Conservation (phyloP, 2,797 vertebrate species). For the Naso thynnoides region DNA sequence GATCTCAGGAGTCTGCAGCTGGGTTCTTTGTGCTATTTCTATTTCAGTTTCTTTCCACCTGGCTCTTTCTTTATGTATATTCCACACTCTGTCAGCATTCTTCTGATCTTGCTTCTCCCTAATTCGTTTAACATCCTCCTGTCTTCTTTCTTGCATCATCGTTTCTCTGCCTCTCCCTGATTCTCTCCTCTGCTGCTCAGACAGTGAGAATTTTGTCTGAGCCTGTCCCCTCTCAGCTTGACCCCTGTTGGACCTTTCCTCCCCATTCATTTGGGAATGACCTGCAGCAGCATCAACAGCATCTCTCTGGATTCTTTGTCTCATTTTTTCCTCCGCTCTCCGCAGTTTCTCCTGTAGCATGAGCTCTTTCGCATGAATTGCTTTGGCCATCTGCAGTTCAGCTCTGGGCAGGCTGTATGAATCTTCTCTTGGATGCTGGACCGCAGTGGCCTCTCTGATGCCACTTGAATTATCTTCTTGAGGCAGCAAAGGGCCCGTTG, state of each 20-base stretch:
- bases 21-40: conserved; percentile 39
- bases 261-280: conserved; percentile 51
- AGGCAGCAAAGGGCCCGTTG: conserved; percentile 3
- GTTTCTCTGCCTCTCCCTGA: conserved; percentile 31
- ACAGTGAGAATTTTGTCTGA: conserved; percentile 28
- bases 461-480: conserved; percentile 17
- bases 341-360: conserved; percentile 86
- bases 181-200: conserved; percentile 45
- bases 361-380: conserved; percentile 84
- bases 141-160: conserved; percentile 27
- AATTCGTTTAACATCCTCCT: conserved; percentile 35
- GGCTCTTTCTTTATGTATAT: conserved; percentile 34
- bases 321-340: conserved; percentile 80
- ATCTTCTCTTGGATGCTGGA: conserved; percentile 21
- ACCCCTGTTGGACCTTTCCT: conserved; percentile 27
- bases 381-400: conserved; percentile 73
- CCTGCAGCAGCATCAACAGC: conserved; percentile 39
- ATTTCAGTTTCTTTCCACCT: conserved; percentile 31
- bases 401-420: conserved; percentile 13
- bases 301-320: conserved; percentile 79
- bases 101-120: conserved; percentile 33
- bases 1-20: conserved; percentile 6
- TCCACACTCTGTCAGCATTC: conserved; percentile 37
- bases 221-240: conserved; percentile 30
- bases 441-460: conserved; percentile 27